Evolutionary conservation across 2,113 vertebrate genomes (phyloP), one percentile per base, ranked within the genome.

Genomic region (Alethe diademata): DNA sequence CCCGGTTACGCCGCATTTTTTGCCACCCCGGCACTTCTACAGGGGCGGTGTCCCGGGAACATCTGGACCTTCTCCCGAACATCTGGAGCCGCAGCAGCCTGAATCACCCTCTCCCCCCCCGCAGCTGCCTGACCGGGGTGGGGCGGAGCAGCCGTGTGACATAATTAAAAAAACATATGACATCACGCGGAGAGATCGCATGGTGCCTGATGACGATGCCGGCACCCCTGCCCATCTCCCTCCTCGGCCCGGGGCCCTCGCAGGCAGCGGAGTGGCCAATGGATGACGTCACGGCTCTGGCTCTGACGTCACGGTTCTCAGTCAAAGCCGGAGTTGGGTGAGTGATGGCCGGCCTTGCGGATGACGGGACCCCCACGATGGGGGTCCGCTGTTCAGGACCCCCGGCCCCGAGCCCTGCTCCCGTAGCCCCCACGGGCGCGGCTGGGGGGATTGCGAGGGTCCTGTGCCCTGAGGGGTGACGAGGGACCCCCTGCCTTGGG

Each of bases 131-230:
- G 40, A 6, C 12, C 16, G 6, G 66, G 66, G 42, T 18, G 71
- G 71, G 84, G 75, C 3, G 10, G 47, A 42, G 15, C 40, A 12
- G 72, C 50, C 3, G 1, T 22, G 43, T 76, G 91, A 72, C 53
- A 15, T 93, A 53, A 75, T 86, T 83, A 64, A 48, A 36, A 86
- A 28, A 89, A 50, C 43, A 72, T 28, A 45, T 96, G 95, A 91
- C 84, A 45, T 96, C 88, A 79, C 38, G 25, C 5, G 1, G 45
- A 61, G 40, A 62, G 71, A n/a, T 61, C 61, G 47, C 54, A 40
- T 4, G n/a, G 54, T 75, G 72, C 47, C 29, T 6, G 51, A 28
- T 51, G 73, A 35, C 2, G 31, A 22, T 15, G 35, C 33, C 16
- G 7, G 42, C 42, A 19, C n/a, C 6, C 3, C 29, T 65, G 40